phyloP scores from a whole-genome alignment of 1,140 invertebrate species.

The Chrysomallon squamiferum region DNA sequence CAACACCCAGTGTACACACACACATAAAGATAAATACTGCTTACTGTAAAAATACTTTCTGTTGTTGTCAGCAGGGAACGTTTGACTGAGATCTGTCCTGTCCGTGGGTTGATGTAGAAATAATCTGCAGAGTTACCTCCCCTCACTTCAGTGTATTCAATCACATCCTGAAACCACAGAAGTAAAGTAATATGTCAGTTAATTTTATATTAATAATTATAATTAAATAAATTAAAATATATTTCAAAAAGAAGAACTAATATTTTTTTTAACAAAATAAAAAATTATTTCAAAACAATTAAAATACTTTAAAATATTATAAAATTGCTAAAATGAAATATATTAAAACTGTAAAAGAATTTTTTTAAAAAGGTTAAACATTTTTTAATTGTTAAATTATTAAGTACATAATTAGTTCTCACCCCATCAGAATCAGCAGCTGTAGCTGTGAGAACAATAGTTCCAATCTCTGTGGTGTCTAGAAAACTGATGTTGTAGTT shows the following conservation, averaged over 20 bases:
- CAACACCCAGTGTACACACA: no score
- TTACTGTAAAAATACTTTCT: conserved; percentile 6
- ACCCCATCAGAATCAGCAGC: conserved; percentile 34
- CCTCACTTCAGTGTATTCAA: conserved; percentile 13
- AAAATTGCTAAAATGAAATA: no score
- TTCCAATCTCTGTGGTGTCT: conserved; percentile 33
- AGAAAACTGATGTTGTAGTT: conserved; percentile 21
- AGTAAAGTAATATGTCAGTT: no score
- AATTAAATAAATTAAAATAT: background rate
- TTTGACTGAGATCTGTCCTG: conserved; percentile 24
- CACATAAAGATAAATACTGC: no score
- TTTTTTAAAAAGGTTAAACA: no score
- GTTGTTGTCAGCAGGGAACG: background rate
- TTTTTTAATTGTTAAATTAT: no score
- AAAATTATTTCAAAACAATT: conserved; percentile 3
- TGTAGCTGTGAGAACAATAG: conserved; percentile 22
- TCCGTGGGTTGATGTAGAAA: conserved; percentile 30
- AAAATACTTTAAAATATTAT: background rate
- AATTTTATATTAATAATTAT: background rate
- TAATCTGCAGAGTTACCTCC: background rate
- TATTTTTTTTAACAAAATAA: background rate
- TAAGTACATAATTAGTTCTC: no score
- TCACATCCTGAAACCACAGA: conserved; percentile 11
- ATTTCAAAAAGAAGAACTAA: background rate
- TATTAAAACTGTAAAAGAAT: no score